phyloP scores from a whole-genome alignment of 2,888 invertebrate genomes.

The Drepanosiphum platanoidis region DNA sequence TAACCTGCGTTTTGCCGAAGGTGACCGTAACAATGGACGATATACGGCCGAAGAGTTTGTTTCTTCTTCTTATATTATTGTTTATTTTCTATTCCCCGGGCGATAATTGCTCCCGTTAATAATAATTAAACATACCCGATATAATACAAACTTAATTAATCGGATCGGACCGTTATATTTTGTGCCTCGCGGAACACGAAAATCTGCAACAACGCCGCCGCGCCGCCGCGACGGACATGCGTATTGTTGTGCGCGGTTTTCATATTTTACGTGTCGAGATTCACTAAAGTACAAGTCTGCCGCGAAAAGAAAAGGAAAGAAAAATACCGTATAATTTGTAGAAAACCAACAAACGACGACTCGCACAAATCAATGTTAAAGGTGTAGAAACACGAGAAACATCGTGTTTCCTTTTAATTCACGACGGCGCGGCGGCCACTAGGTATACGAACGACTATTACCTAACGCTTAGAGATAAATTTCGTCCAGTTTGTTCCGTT shows the following conservation, averaged over 20 bases:
- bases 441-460: too few species aligned
- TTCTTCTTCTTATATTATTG: too few species aligned
- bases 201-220: too few species aligned
- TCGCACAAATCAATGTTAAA: neutral
- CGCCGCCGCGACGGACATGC: too few species aligned
- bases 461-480: conserved; percentile 21
- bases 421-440: too few species aligned
- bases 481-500: conserved; percentile 51
- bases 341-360: neutral
- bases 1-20: neutral
- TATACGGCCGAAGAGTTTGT: neutral
- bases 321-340: conserved; percentile 19
- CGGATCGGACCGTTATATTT: conserved; percentile 25
- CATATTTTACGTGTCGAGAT: neutral
- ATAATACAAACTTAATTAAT: neutral
- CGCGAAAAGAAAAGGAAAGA: neutral
- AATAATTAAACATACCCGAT: too few species aligned
- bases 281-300: neutral
- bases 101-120: conserved; percentile 17
- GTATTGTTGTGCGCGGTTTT: too few species aligned
- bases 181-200: too few species aligned
- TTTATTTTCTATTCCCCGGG: conserved; percentile 20
- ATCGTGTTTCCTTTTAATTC: conserved; percentile 18
- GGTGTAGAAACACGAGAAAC: neutral
- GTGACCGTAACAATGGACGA: conserved; percentile 37